Evolutionary conservation across 2,888 invertebrate species (phyloP).

Genomic region (Drosophila nigricruria): DNA sequence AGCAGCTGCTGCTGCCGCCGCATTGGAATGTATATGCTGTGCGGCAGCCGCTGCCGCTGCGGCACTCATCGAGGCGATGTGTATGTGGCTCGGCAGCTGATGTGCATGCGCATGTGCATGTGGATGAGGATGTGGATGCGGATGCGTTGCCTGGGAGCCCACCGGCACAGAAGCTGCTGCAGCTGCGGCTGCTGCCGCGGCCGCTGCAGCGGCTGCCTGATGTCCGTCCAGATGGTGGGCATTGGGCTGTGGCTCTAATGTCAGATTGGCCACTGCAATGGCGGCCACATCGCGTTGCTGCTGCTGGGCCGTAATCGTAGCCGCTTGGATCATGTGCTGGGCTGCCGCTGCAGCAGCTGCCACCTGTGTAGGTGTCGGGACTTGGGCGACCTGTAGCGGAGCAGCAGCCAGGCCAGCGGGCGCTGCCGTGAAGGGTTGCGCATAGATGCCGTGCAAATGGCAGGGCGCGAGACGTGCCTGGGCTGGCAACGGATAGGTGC

Average conservation of each 20-base stretch:
- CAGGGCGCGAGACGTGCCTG: conserved; percentile 84
- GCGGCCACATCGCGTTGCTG: conserved; percentile 81
- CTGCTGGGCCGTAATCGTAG: conserved; percentile 75
- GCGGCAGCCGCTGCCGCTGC: conserved; percentile 82
- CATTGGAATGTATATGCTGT: conserved; percentile 83
- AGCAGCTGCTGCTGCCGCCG: conserved; percentile 82
- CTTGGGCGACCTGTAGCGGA: conserved; percentile 80
- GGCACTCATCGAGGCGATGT: conserved; percentile 85
- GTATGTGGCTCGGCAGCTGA: conserved; percentile 77
- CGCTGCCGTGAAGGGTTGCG: conserved; percentile 84
- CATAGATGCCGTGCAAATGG: conserved; percentile 85
- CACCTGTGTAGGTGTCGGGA: conserved; percentile 75
- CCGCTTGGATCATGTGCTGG: conserved; percentile 74
- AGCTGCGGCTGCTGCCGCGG: conserved; percentile 53
- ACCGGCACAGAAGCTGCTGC: conserved; percentile 53
- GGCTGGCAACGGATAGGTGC: conserved; percentile 85
- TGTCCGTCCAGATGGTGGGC: conserved; percentile 68
- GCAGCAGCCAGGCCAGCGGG: conserved; percentile 70
- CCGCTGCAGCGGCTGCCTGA: conserved; percentile 62
- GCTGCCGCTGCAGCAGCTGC: conserved; percentile 77
- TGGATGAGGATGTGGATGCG: conserved; percentile 60
- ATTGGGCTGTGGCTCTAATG: conserved; percentile 65
- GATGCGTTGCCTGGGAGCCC: conserved; percentile 50
- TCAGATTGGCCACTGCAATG: conserved; percentile 80
- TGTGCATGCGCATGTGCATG: conserved; percentile 79